Evolutionary conservation across 2,888 invertebrate genomes (phyloP), one percentile per base, ranked within the genome.

Genomic region (Argyresthia goedartella): DNA sequence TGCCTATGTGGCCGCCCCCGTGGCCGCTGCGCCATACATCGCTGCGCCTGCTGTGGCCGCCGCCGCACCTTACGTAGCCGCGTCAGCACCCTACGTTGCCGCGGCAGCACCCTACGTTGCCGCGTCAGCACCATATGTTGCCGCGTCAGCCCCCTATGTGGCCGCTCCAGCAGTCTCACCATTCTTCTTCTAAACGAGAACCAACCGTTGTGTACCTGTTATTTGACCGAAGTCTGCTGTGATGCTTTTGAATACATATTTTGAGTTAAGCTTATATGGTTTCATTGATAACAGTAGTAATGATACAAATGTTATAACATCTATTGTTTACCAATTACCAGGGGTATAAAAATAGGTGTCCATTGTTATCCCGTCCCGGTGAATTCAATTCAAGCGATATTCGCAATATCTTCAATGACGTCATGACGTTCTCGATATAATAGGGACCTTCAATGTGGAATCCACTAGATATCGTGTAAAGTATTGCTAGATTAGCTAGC

Each of bases 1-100:
- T 41, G 81, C 76, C 0, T 86, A 81, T 65, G 77, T 82, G 1
- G 81, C 81, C 4, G 81, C 85, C 10, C 78, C 81, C 6, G 77
- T 76, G 9, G 56, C 63, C 4, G 57, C 58, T 45, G 57, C 57
- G 11, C 59, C 57, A 41, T 57, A 49, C 13, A 6, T 34, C n/a
- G 59, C 75, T 10, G 60, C 75, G 1, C 69, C 76, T 0, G 71
- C 73, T 54, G 64, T 72, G 0, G 70, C 72, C 6, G 50, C 55
- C 33, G 56, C 71, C n/a, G 59, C 67, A 4, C 68, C 74, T 0
- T 71, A 69, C 54, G 62, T 67, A 2, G 64, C 66, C 16, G 63
- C 61, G 36, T 52, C 66, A 46, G 52, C 62, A 8, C 61, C 63
- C 33, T 58, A 57, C 7, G 55, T 59, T 1, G 53, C 58, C 48